phyloP scores from a whole-genome alignment of 2,113 vertebrate species.

The Takifugu flavidus region DNA sequence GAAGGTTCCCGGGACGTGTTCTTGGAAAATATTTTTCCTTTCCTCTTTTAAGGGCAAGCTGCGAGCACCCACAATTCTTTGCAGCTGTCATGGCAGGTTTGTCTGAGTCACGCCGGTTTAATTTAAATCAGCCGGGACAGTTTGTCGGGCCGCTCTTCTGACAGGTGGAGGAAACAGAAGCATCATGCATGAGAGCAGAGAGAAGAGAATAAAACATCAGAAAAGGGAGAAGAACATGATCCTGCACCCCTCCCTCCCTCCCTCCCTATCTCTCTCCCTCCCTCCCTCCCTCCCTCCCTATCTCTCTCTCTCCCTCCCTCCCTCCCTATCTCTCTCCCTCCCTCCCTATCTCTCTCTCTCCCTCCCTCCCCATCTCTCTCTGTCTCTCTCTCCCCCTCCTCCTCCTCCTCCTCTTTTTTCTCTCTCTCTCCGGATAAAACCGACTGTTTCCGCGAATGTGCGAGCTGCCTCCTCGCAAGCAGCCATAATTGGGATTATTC shows the following conservation, averaged over 20 bases:
- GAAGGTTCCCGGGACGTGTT: no score
- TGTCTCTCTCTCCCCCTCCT: not conserved
- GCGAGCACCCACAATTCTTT: slow-evolving; percentile 18
- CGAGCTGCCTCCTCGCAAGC: slow-evolving; percentile 66
- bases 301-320: not conserved
- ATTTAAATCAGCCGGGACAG: slow-evolving; percentile 1
- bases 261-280: not conserved
- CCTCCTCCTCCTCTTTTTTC: slow-evolving; percentile 15
- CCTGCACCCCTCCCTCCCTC: no score
- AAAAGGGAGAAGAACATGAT: not conserved
- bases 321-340: not conserved
- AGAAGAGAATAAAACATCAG: not conserved
- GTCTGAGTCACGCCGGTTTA: slow-evolving; percentile 2
- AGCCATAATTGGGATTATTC: slow-evolving; percentile 75
- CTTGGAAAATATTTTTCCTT: not conserved
- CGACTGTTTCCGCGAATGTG: slow-evolving; percentile 65
- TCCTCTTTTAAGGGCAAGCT: not conserved
- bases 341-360: slow-evolving; percentile 8
- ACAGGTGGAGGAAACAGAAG: slow-evolving; percentile 17
- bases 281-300: no score
- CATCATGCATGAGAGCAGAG: slow-evolving; percentile 23
- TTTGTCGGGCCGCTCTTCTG: not conserved
- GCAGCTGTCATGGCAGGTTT: slow-evolving; percentile 20
- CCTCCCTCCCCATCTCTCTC: not conserved
- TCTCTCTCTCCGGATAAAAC: slow-evolving; percentile 57